Evolutionary conservation across 2,113 vertebrate genomes (phyloP).

Genomic region (Ancistrus triradiatus): DNA sequence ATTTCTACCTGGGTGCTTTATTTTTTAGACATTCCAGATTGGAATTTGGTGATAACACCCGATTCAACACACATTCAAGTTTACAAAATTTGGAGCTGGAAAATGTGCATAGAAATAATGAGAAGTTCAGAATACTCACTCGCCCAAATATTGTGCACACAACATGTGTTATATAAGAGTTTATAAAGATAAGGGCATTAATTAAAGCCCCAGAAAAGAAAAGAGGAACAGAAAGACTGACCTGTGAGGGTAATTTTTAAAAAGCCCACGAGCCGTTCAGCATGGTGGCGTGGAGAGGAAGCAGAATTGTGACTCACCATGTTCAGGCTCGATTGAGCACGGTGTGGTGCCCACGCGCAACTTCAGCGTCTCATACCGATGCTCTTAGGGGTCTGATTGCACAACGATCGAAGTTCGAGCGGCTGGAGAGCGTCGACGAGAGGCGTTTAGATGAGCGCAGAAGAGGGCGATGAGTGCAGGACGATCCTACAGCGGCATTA

Average conservation of each 20-base stretch:
- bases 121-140: too few relatives aligned
- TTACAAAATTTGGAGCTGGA: too few relatives aligned
- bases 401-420: too few relatives aligned
- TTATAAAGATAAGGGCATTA: not conserved
- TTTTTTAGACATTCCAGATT: too few relatives aligned
- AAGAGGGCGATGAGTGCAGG: slow-evolving; percentile 9
- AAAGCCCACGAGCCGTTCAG: not conserved
- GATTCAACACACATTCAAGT: too few relatives aligned
- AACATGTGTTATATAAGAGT: too few relatives aligned
- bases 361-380: not conserved
- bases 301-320: slow-evolving; percentile 21
- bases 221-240: slow-evolving; percentile 13
- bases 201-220: not conserved
- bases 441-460: not conserved
- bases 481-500: too few relatives aligned
- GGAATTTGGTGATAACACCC: too few relatives aligned
- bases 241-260: not conserved
- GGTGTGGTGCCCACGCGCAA: not conserved
- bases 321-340: not conserved
- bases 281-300: slow-evolving; percentile 11
- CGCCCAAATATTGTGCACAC: too few relatives aligned
- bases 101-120: too few relatives aligned
- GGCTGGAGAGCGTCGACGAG: not conserved
- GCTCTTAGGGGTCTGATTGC: slow-evolving; percentile 8
- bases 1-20: too few relatives aligned